phyloP scores from a whole-genome alignment of 2,797 vertebrate genomes.

The Crenichthys baileyi region DNA sequence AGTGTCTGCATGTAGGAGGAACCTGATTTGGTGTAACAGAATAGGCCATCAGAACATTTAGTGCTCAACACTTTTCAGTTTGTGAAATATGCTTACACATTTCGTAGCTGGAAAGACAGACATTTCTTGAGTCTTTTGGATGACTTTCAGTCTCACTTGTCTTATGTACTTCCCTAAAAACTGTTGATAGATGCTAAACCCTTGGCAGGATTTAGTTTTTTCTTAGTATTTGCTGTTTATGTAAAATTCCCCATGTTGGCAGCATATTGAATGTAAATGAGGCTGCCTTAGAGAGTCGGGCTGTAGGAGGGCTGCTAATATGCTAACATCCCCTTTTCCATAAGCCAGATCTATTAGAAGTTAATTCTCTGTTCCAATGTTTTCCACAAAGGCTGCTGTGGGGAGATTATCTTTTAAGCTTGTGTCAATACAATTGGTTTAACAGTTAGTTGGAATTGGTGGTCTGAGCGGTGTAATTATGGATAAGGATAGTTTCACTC shows the following conservation, averaged over 20 bases:
- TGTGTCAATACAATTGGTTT: slow-evolving; percentile 56
- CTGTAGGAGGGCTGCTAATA: slow-evolving; percentile 62
- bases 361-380: slow-evolving; percentile 53
- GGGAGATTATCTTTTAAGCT: slow-evolving; percentile 43
- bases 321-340: slow-evolving; percentile 38
- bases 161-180: slow-evolving; percentile 35
- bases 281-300: slow-evolving; percentile 56
- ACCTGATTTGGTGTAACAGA: slow-evolving; percentile 1
- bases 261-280: slow-evolving; percentile 73
- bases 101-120: slow-evolving; percentile 7
- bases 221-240: slow-evolving; percentile 51
- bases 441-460: slow-evolving; percentile 34
- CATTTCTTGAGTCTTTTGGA: slow-evolving; percentile 21
- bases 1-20: background rate
- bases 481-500: slow-evolving; percentile 30
- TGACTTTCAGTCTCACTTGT: slow-evolving; percentile 25
- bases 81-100: slow-evolving; percentile 3
- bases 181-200: slow-evolving; percentile 41
- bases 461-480: slow-evolving; percentile 44
- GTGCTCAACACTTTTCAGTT: background rate
- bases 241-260: slow-evolving; percentile 59
- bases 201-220: slow-evolving; percentile 36
- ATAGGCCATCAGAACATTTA: background rate
- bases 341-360: slow-evolving; percentile 53
- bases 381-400: slow-evolving; percentile 44